phyloP scores from a whole-genome alignment of 2,113 vertebrate species.

The Campylorhamphus procurvoides region DNA sequence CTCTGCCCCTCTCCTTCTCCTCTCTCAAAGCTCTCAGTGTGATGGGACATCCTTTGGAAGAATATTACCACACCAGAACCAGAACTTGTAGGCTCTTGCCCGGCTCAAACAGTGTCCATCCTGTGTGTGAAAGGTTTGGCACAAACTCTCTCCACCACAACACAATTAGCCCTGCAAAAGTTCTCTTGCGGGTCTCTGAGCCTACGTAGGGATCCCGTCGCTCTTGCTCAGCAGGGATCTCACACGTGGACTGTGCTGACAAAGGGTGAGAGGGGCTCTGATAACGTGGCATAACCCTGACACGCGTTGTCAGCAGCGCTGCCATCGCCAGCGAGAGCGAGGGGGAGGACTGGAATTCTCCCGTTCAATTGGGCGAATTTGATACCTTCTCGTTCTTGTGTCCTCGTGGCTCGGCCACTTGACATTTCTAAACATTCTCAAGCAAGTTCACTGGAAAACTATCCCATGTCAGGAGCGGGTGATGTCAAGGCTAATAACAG shows the following conservation, averaged over 20 bases:
- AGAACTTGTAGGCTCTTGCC: not conserved
- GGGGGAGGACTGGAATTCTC: conserved; percentile 62
- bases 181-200: not conserved
- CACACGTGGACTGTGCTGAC: not conserved
- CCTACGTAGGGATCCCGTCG: accelerated
- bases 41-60: not conserved
- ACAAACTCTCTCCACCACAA: not conserved
- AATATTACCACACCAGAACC: not conserved
- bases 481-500: conserved; percentile 72
- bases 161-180: not conserved
- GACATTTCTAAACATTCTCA: conserved; percentile 71
- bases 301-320: conserved; percentile 12
- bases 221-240: not conserved
- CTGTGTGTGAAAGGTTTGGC: not conserved
- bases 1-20: not conserved
- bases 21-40: not conserved
- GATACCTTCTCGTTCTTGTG: conserved; percentile 59
- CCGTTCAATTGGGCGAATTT: conserved; percentile 61
- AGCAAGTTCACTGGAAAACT: conserved; percentile 69
- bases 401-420: conserved; percentile 56
- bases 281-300: not conserved
- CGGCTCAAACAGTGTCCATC: not conserved
- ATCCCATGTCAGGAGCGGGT: conserved; percentile 64
- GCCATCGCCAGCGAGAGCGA: conserved; percentile 17
- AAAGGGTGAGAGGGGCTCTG: not conserved